These are phyloP conservation scores for Drosophila watanabei DNA, from an alignment of 1,140 invertebrate genomes.

Conservation along the genomic window DNA sequence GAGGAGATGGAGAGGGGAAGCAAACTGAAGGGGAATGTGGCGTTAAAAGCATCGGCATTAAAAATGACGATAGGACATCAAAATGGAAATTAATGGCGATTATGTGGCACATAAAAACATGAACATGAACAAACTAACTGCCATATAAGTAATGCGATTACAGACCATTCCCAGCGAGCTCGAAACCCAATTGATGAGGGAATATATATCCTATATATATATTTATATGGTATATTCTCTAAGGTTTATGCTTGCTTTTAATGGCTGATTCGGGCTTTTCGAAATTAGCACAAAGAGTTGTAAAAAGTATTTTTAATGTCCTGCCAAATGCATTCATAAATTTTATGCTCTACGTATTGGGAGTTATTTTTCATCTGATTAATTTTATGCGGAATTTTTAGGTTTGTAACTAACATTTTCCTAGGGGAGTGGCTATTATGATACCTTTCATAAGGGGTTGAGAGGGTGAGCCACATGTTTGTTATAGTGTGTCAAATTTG, in stretches of 20 bases:
- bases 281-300: conserved; percentile 13
- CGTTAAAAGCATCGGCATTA: conserved; percentile 75
- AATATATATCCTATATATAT: not conserved
- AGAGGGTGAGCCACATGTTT: no score
- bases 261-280: conserved; percentile 17
- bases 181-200: conserved; percentile 37
- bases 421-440: not conserved
- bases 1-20: no score
- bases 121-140: conserved; percentile 43
- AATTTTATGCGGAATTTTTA: not conserved
- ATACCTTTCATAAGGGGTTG: not conserved
- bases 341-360: not conserved
- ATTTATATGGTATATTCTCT: conserved; percentile 1
- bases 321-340: conserved; percentile 20
- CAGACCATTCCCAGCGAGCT: conserved; percentile 5
- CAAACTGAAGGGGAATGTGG: conserved; percentile 13
- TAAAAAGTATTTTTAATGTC: conserved; percentile 17
- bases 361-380: not conserved
- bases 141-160: conserved; percentile 60
- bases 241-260: conserved; percentile 31
- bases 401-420: not conserved
- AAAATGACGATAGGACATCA: conserved; percentile 66
- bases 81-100: conserved; percentile 62
- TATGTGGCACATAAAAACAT: conserved; percentile 56
- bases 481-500: no score